Conservation (phyloP, 2,888 invertebrate species). For the Hyposoter didymator region DNA sequence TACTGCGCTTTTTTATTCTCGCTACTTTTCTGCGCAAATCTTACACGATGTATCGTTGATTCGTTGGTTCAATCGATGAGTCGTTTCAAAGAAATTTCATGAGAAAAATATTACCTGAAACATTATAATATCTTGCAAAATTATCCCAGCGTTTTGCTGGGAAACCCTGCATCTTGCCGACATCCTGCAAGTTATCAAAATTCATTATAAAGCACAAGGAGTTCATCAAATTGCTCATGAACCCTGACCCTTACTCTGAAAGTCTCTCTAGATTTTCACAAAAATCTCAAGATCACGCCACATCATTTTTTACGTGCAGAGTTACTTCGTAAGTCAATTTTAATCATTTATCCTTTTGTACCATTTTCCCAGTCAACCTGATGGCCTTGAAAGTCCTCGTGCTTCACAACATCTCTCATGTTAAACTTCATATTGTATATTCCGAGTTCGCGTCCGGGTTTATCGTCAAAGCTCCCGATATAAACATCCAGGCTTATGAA, state of each 20-base stretch:
- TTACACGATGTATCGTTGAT: not conserved
- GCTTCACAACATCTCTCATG: not conserved
- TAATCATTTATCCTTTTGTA: not conserved
- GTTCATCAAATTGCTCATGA: not conserved
- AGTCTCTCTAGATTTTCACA: not conserved
- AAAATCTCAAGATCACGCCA: not conserved
- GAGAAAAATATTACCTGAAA: not conserved
- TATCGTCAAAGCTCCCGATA: not conserved
- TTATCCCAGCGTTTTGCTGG: not conserved
- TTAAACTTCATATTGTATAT: not conserved
- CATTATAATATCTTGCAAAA: not conserved
- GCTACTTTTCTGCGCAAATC: not conserved
- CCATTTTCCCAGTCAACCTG: not conserved
- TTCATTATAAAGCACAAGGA: not conserved
- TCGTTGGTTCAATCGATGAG: not conserved
- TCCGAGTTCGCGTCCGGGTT: not conserved
- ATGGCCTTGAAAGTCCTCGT: not conserved
- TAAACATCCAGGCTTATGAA: not conserved
- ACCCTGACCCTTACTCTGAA: not conserved
- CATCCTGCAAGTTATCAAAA: not conserved
- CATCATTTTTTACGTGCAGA: not conserved
- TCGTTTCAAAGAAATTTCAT: not conserved
- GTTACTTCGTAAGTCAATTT: not conserved
- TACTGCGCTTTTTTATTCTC: not conserved
- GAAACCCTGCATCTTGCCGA: no score